A percentile compares a stretch with the other conserved stretches of the same genome.
Conservation (phyloP, 2,888 invertebrate species). For the Hirtodrosophila duncani region DNA sequence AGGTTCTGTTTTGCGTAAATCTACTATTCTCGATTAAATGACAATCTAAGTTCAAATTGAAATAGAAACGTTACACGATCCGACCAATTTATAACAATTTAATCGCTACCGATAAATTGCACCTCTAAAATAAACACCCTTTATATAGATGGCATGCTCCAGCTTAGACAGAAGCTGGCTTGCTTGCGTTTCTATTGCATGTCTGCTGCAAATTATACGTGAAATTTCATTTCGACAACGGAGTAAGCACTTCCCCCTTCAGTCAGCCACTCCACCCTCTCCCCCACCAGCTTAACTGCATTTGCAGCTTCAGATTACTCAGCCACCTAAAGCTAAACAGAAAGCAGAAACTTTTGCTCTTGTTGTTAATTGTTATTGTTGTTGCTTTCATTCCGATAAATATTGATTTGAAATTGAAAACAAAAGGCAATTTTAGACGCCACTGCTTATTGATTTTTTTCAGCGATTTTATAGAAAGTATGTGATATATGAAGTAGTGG, state of each 20-base stretch:
- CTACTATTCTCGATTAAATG: too few relatives aligned
- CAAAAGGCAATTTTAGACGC: constrained; percentile 1
- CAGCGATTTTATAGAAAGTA: constrained; percentile 5
- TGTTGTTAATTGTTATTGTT: background rate
- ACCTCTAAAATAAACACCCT: too few relatives aligned
- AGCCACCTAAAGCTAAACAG: constrained; percentile 1
- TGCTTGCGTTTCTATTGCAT: constrained; percentile 37
- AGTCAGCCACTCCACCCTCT: background rate
- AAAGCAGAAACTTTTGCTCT: background rate
- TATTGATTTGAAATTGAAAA: constrained; percentile 16
- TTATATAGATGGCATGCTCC: too few relatives aligned
- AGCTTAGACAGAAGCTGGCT: too few relatives aligned
- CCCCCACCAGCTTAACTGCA: constrained; percentile 33
- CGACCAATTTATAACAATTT: too few relatives aligned
- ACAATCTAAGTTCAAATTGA: too few relatives aligned
- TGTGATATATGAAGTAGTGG: too few relatives aligned
- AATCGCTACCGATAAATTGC: too few relatives aligned
- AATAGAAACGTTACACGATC: too few relatives aligned
- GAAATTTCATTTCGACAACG: constrained; percentile 33
- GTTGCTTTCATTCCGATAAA: constrained; percentile 8
- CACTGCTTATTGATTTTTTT: constrained; percentile 24
- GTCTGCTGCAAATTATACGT: constrained; percentile 47
- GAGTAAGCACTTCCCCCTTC: background rate
- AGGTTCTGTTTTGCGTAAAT: too few relatives aligned
- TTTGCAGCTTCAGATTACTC: constrained; percentile 40